Base-by-base conservation (phyloP, 30 jellyfish, hydroid and myxozoan species). In the Sanderia malayensis region DNA sequence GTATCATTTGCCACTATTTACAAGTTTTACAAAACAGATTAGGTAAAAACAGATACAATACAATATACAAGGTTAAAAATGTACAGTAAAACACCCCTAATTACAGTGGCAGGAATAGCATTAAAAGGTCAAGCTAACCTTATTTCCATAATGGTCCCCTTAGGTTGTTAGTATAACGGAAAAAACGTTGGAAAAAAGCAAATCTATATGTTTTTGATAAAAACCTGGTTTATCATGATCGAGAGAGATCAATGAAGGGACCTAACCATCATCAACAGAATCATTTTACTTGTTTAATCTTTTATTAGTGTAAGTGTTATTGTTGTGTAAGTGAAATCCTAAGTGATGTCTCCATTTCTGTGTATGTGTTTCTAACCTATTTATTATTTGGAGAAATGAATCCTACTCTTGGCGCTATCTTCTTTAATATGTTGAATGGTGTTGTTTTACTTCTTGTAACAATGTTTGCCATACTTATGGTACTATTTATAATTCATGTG, bases 101-200 rank as follows among this genome's bases (percentile, higher is more conserved):
- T 29, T 63, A 18, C 26, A 67, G 79, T 34, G 65, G 79, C 79
- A 67, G 79, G 64, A 58, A 67, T 67, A 67, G 79, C 79, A 67
- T 44, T 30, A 30, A 67, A n/a, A 67, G 79, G 53, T 31, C 79
- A 44, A 32, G 45, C 41, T 32, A 58, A 67, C 65, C 79, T 32
- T 32, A n/a, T 32, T 67, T 67, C 79, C 79, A 67, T 67, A n/a
- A 67, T 67, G 79, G 79, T 67, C 79, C 79, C 79, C 79, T n/a
- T 31, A 28, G 23, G 61, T 22, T 58, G 72, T 60, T 6, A 11
- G 37, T 60, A 18, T 31, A 19, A 26, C 8, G 31, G 45, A 60
- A 60, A n/a, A 19, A 60, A 25, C 44, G 52, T 37, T 37, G 52
- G 52, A 13, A 37, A 37, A 37, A 37, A 37, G 52, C 52, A 37